phyloP scores from a whole-genome alignment of 2,113 vertebrate species.

The Grammomys surdaster region DNA sequence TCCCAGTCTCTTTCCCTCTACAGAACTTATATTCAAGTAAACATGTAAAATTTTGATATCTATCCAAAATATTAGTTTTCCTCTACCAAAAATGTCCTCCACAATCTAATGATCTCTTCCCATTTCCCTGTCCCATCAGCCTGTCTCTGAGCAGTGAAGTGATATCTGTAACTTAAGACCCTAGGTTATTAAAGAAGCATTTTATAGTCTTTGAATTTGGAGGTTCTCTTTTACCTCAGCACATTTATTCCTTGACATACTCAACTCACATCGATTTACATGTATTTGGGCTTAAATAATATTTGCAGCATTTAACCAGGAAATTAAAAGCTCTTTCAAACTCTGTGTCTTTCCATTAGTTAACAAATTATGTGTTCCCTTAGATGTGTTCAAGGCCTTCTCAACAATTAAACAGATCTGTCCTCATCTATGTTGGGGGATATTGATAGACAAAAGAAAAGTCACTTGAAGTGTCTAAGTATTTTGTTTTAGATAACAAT shows the following conservation, averaged over 20 bases:
- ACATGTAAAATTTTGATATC: conserved; percentile 16
- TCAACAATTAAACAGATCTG: background rate
- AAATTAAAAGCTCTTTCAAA: background rate
- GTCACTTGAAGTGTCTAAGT: background rate
- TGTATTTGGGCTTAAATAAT: background rate
- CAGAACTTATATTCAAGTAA: background rate
- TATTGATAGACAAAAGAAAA: background rate
- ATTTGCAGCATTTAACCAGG: background rate
- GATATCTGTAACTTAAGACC: background rate
- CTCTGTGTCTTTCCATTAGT: background rate
- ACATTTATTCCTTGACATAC: background rate
- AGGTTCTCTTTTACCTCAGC: background rate
- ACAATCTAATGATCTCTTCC: background rate
- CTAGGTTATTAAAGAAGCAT: background rate
- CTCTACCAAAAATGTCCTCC: background rate
- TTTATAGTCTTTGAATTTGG: background rate
- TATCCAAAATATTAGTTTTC: conserved; percentile 19
- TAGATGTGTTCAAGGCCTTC: background rate
- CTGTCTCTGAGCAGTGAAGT: background rate
- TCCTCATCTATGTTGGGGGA: background rate
- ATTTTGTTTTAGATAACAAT: background rate
- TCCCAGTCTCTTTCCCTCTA: background rate
- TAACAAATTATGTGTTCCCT: background rate
- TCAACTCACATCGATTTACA: background rate
- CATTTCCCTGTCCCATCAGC: background rate